These are phyloP conservation scores for Augiades crinisus DNA, from an alignment of 2,888 invertebrate species.

Conservation along the genomic window DNA sequence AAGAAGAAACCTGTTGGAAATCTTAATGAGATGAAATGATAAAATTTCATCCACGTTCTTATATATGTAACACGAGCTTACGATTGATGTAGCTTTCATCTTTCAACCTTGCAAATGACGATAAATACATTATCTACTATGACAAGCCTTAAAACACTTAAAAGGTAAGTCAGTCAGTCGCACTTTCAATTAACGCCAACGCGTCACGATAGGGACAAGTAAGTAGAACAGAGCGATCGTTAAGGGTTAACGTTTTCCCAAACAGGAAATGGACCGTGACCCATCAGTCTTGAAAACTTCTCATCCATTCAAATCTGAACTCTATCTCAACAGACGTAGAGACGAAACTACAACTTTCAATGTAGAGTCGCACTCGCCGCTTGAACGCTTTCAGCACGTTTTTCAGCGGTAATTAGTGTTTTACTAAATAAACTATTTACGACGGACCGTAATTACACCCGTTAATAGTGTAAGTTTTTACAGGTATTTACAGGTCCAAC, in stretches of 20 bases:
- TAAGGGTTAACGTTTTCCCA: constrained; percentile 44
- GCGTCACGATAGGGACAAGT: too few species aligned
- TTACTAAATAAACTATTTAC: constrained; percentile 6
- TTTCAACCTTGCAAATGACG: too few species aligned
- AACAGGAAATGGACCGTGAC: constrained; percentile 40
- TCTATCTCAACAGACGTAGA: not conserved
- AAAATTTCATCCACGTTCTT: too few species aligned
- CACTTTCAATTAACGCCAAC: too few species aligned
- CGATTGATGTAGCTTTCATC: too few species aligned
- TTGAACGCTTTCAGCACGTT: not conserved
- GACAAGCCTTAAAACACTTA: too few species aligned
- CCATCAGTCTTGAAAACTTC: constrained; percentile 38
- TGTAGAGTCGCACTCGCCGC: not conserved
- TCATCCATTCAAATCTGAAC: not conserved
- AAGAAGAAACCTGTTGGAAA: too few species aligned
- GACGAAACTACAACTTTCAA: constrained; percentile 4
- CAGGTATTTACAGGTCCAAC: not conserved
- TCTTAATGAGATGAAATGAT: too few species aligned
- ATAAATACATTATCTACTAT: too few species aligned
- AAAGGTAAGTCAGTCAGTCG: too few species aligned
- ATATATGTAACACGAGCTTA: too few species aligned
- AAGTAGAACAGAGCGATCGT: too few species aligned
- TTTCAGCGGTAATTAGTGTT: constrained; percentile 8
- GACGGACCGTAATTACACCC: not conserved
- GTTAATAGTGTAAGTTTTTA: not conserved